A percentile compares a stretch with the other conserved stretches of the same genome.
These are phyloP conservation scores for Neosilurus hyrtlii DNA, from an alignment of 2,797 vertebrate genomes.

Conservation along the genomic window DNA sequence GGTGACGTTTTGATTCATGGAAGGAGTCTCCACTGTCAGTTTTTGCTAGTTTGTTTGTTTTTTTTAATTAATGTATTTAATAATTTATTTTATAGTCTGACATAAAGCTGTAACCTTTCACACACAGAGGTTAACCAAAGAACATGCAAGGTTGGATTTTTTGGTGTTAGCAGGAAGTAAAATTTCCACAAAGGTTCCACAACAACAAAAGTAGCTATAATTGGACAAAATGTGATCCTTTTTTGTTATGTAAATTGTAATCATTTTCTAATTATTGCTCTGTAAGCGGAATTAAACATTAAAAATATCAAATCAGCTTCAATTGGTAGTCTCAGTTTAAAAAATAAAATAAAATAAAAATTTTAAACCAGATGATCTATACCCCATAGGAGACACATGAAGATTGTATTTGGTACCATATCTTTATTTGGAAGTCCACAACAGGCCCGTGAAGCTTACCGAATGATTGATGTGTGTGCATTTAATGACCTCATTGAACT, in stretches of 20 bases:
- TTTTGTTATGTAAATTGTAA: neutral
- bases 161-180: neutral
- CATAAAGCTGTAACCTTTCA: neutral
- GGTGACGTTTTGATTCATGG: neutral
- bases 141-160: neutral
- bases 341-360: too few species aligned
- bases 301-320: neutral
- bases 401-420: neutral
- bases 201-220: neutral
- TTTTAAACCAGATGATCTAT: neutral
- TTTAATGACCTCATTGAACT: slow-evolving; percentile 35
- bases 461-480: slow-evolving; percentile 18
- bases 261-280: neutral
- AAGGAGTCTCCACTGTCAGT: neutral
- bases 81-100: neutral
- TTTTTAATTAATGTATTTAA: too few species aligned
- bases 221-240: neutral
- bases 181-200: neutral
- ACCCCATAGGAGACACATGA: neutral
- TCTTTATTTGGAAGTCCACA: neutral
- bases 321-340: neutral
- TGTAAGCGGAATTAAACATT: neutral
- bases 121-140: neutral
- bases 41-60: neutral
- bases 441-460: neutral